These are phyloP conservation scores for Drosophila limbata DNA, from an alignment of 2,888 invertebrate genomes.

Conservation along the genomic window DNA sequence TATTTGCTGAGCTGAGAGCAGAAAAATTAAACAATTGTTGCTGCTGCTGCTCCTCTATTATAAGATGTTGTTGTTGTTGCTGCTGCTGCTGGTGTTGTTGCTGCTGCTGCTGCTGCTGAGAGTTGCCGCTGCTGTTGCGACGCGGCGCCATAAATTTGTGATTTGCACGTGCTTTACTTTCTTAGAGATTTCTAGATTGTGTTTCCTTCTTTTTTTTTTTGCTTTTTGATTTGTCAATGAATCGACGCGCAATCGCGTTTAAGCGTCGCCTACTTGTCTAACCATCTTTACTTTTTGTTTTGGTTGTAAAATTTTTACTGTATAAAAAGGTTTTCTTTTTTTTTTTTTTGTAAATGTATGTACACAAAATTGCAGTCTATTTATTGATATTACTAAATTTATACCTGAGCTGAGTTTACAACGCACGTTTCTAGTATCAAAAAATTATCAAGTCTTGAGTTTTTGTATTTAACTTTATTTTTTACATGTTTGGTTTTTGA, in stretches of 20 bases:
- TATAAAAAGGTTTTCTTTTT: conserved; percentile 17
- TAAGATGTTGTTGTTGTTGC: conserved; percentile 26
- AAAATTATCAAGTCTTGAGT: conserved; percentile 46
- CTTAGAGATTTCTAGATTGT: not conserved
- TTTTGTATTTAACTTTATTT: conserved; percentile 18
- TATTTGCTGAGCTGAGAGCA: conserved; percentile 41
- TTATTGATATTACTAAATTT: conserved; percentile 46
- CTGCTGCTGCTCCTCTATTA: conserved; percentile 45
- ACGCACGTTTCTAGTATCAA: conserved; percentile 69
- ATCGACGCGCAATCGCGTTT: conserved; percentile 1
- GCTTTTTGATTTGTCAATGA: not conserved
- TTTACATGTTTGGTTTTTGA: conserved; percentile 9
- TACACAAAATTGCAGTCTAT: conserved; percentile 66
- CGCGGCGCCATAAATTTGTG: conserved; percentile 86
- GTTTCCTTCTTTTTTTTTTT: not conserved
- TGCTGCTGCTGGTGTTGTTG: conserved; percentile 41
- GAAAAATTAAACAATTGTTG: conserved; percentile 42
- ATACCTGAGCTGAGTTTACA: conserved; percentile 75
- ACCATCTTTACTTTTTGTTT: conserved; percentile 18
- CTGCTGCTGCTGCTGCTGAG: conserved; percentile 56
- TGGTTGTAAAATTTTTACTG: conserved; percentile 17
- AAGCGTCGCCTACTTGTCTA: conserved; percentile 15
- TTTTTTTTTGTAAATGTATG: conserved; percentile 38
- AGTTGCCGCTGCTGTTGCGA: conserved; percentile 85
- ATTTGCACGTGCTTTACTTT: conserved; percentile 38